Percentiles rank a stretch among this genome's conserved stretches.
Evolutionary conservation across 2,888 invertebrate genomes (phyloP).

Genomic region (Operophtera brumata): DNA sequence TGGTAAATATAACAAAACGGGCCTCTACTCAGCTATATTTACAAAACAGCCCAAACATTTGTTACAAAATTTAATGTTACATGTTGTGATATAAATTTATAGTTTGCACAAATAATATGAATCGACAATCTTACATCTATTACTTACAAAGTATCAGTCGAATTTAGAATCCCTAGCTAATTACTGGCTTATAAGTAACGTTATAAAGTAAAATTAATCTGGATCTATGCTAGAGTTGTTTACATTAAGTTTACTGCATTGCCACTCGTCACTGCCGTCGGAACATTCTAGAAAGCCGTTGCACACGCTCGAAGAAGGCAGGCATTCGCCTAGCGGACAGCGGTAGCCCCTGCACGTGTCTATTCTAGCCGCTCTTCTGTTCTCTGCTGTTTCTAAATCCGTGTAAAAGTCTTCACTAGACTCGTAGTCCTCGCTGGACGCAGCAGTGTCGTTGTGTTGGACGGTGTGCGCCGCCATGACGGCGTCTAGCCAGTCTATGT

Average conservation of each 20-base stretch:
- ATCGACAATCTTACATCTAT: constrained; percentile 41
- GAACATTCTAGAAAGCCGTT: constrained; percentile 90
- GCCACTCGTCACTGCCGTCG: constrained; percentile 86
- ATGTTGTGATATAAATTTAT: constrained; percentile 10
- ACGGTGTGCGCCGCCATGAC: constrained; percentile 70
- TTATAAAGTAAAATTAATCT: constrained; percentile 47
- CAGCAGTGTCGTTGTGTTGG: constrained; percentile 42
- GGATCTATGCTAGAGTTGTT: constrained; percentile 58
- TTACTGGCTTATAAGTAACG: constrained; percentile 64
- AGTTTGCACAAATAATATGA: constrained; percentile 29
- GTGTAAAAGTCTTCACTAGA: constrained; percentile 60
- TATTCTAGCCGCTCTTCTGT: constrained; percentile 50
- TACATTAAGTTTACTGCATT: constrained; percentile 66
- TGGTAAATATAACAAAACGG: constrained; percentile 54
- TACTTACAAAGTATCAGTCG: constrained; percentile 77
- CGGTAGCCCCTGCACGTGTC: constrained; percentile 84
- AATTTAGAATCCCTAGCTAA: constrained; percentile 60
- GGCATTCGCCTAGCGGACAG: constrained; percentile 88
- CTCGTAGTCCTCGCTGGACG: constrained; percentile 41
- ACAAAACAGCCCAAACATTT: constrained; percentile 55
- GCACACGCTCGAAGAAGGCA: constrained; percentile 85
- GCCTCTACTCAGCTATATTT: constrained; percentile 64
- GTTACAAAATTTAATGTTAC: constrained; percentile 31
- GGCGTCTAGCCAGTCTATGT: constrained; percentile 85
- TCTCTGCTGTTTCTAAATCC: constrained; percentile 70